Conservation (phyloP, 2,888 invertebrate species). For the Tuberolachnus salignus region DNA sequence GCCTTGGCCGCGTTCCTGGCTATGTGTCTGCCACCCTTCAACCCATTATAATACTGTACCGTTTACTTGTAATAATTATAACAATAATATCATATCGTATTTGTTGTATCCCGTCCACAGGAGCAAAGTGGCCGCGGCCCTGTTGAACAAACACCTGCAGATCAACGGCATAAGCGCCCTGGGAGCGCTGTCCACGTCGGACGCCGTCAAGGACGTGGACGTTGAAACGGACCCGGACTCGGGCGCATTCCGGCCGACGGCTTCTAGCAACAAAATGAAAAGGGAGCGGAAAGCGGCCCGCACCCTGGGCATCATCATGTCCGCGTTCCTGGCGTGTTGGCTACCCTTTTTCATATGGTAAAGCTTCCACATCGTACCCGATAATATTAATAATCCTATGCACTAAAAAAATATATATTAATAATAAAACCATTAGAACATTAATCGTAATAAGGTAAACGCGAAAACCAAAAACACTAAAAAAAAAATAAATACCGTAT, state of each 20-base stretch:
- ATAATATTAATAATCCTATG: too few species aligned
- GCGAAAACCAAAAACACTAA: too few species aligned
- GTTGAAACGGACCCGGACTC: slow-evolving; percentile 58
- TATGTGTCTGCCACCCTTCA: too few species aligned
- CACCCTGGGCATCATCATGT: slow-evolving; percentile 95
- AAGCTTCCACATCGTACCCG: too few species aligned
- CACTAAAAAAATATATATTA: too few species aligned
- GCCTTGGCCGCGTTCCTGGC: too few species aligned
- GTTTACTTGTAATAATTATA: too few species aligned
- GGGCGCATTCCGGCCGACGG: slow-evolving; percentile 71
- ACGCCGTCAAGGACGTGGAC: slow-evolving; percentile 58
- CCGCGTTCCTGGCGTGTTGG: slow-evolving; percentile 93
- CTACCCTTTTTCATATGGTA: slow-evolving; percentile 94
- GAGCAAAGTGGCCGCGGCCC: slow-evolving; percentile 85
- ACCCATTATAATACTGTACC: neutral
- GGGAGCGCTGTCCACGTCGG: slow-evolving; percentile 57
- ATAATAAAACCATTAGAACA: too few species aligned
- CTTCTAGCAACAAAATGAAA: slow-evolving; percentile 82
- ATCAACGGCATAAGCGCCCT: slow-evolving; percentile 83
- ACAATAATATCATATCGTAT: neutral
- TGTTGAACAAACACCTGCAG: slow-evolving; percentile 86
- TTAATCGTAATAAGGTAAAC: too few species aligned
- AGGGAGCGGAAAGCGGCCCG: slow-evolving; percentile 88
- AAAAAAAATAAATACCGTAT: too few species aligned
- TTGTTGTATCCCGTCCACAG: slow-evolving; percentile 64